Evolutionary conservation across 2,888 invertebrate genomes (phyloP), one percentile per base, ranked within the genome.

Genomic region (Parnassius glacialis): DNA sequence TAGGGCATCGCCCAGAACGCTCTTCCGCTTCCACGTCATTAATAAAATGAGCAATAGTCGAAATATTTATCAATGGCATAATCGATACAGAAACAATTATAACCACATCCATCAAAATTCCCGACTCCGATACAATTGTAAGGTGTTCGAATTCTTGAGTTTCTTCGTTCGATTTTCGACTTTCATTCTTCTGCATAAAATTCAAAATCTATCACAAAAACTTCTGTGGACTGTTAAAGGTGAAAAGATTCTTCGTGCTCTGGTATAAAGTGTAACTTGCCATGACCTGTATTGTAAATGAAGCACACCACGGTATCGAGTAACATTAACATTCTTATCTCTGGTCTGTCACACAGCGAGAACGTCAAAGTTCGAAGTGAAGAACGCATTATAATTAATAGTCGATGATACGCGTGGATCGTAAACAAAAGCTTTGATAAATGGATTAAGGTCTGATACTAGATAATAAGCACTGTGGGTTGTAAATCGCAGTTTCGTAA

Each of bases 71-170:
- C 90, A 90, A 90, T 90, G 90, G 89, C 90, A 91, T 91, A 90
- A 91, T 91, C 91, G 90, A 91, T 90, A 90, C 89, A 87, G 88
- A 90, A 91, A 91, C 90, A 91, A 91, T 91, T 91, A 91, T 90
- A 91, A 91, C 85, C 84, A 83, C 90, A 91, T 91, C 85, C 85
- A 91, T 91, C 91, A 90, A 90, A 86, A 89, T 87, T 85, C 83
- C 87, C 81, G 84, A 85, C 83, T 85, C 78, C 74, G 75, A 73
- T 81, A 74, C 72, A 75, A 75, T 74, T 71, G 75, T 68, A 72
- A 78, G 77, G 76, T 75, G 75, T 81, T 78, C 67, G 68, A 72
- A 81, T 77, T 77, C 75, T 75, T 74, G 20, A 41, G 60, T 50
- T 47, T 48, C 57, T 20, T 44, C 57, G 71, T 64, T 68, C 68